phyloP scores from a whole-genome alignment of 2,113 vertebrate species.

The Muntiacus muntjak region DNA sequence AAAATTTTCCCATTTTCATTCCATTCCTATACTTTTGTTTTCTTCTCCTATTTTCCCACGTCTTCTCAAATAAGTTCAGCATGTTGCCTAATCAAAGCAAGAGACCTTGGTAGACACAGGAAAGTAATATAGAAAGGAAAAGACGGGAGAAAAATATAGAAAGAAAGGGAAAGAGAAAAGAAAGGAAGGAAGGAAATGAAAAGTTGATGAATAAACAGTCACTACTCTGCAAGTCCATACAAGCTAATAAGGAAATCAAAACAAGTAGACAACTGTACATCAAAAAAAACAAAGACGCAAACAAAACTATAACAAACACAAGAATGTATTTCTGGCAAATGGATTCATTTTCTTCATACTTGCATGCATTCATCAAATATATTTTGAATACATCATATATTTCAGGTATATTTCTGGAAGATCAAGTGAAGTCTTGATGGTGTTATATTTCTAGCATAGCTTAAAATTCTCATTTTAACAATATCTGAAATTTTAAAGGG shows the following conservation, averaged over 20 bases:
- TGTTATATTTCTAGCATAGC: not conserved
- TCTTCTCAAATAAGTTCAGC: not conserved
- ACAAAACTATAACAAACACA: not conserved
- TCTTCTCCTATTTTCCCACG: not conserved
- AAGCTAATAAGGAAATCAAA: not conserved
- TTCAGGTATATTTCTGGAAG: not conserved
- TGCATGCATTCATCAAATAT: not conserved
- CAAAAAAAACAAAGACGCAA: not conserved
- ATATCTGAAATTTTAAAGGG: not conserved
- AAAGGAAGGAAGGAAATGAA: not conserved
- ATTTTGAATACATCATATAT: not conserved
- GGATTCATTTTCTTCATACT: not conserved
- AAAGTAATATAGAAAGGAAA: not conserved
- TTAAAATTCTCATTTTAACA: not conserved
- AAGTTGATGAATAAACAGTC: not conserved
- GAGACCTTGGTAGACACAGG: not conserved
- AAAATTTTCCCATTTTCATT: not conserved
- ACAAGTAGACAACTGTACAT: not conserved
- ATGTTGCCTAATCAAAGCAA: not conserved
- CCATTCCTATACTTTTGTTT: not conserved
- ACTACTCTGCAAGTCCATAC: not conserved
- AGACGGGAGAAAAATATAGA: too few species aligned
- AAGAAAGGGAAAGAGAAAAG: too few species aligned
- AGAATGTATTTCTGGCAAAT: not conserved
- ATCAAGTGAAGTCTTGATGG: not conserved